A percentile compares a stretch with the other conserved stretches of the same genome.
Conservation (phyloP, 2,888 invertebrate genomes). For the Stenchaetothrips biformis region DNA sequence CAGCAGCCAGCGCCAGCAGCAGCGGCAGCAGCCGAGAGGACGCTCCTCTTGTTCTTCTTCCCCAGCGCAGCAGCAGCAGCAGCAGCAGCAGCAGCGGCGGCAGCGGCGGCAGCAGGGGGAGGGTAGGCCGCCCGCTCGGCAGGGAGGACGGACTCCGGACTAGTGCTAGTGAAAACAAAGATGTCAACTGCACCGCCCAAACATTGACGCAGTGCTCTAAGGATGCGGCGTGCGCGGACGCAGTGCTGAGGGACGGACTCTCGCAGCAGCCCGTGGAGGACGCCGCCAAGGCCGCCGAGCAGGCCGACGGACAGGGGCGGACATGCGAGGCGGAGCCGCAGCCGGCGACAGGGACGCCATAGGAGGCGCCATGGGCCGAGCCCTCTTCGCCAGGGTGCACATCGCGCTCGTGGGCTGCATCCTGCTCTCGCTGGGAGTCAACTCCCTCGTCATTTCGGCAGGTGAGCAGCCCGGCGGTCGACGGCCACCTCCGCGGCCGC, state of each 20-base stretch:
- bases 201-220: background rate
- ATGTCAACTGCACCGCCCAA: slow-evolving; percentile 22
- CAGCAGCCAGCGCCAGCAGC: background rate
- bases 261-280: background rate
- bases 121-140: slow-evolving; percentile 6
- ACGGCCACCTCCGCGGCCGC: background rate
- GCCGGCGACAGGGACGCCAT: slow-evolving; percentile 2
- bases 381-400: background rate
- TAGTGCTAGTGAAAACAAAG: background rate
- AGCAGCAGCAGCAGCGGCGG: background rate
- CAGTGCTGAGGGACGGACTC: background rate
- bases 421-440: background rate
- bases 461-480: background rate
- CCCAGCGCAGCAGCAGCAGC: background rate
- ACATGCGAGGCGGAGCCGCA: background rate
- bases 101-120: background rate
- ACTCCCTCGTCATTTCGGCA: slow-evolving; percentile 12
- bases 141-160: background rate
- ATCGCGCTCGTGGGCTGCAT: background rate
- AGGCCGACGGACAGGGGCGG: background rate
- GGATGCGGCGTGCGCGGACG: background rate
- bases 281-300: background rate
- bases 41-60: slow-evolving; percentile 6
- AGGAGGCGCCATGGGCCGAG: background rate
- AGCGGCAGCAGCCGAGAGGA: background rate